Percentiles rank a stretch among this genome's conserved stretches.
Evolutionary conservation across 2,113 vertebrate genomes (phyloP).

Genomic region (Muscicapa adusta): DNA sequence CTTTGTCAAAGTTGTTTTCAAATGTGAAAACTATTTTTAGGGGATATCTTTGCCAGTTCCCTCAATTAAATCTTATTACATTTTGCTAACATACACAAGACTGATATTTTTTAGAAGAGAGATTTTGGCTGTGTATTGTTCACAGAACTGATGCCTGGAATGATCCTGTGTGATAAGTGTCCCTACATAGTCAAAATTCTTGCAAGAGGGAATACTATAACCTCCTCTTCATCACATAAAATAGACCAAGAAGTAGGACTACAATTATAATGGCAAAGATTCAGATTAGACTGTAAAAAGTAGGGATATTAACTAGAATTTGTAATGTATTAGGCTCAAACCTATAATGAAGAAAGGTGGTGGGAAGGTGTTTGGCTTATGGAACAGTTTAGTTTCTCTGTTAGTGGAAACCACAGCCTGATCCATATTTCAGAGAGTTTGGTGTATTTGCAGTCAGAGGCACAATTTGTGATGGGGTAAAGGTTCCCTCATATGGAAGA

Average conservation of each 20-base stretch:
- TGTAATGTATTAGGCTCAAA: not conserved
- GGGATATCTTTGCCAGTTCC: not conserved
- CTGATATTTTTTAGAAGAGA: not conserved
- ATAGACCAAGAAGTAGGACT: not conserved
- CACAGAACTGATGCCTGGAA: not conserved
- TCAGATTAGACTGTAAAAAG: not conserved
- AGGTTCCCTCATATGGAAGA: not conserved
- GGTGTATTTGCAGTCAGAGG: not conserved
- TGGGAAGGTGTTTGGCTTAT: not conserved
- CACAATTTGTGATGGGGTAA: not conserved
- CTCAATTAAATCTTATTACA: not conserved
- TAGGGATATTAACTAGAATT: not conserved
- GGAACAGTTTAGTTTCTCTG: not conserved
- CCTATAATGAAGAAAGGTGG: not conserved
- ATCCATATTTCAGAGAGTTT: not conserved
- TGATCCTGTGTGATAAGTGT: not conserved
- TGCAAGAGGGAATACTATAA: not conserved
- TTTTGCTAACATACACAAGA: not conserved
- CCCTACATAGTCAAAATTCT: rapidly evolving
- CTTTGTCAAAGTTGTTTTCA: not conserved
- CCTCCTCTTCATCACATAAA: not conserved
- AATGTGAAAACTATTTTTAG: not conserved
- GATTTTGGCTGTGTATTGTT: not conserved
- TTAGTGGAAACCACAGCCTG: not conserved
- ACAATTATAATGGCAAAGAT: not conserved